Percentiles rank a stretch among this genome's conserved stretches.
Conservation (phyloP, 2,113 vertebrate species). For the Pelvicachromis taeniatus region DNA sequence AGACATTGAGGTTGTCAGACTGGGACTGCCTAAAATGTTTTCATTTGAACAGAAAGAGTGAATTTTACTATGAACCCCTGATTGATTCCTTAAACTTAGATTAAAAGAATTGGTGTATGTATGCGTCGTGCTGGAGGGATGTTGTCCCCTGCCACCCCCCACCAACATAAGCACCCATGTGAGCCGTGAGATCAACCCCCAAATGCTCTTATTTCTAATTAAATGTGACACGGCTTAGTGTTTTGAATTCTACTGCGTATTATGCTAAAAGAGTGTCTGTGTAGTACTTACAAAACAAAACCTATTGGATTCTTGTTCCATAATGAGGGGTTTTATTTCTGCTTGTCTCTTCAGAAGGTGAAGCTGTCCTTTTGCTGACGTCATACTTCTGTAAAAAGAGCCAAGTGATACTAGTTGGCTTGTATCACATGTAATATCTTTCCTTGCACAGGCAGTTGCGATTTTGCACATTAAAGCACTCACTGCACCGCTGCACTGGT, state of each 20-base stretch:
- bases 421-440: not conserved
- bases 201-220: slow-evolving; percentile 12
- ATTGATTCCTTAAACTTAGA: slow-evolving; percentile 25
- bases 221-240: not conserved
- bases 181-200: not conserved
- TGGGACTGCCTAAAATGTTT: not conserved
- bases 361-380: not conserved
- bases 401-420: not conserved
- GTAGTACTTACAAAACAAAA: not conserved
- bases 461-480: not conserved
- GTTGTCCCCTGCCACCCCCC: not conserved
- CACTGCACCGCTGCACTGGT: not conserved
- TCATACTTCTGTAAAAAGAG: not conserved
- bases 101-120: slow-evolving; percentile 8
- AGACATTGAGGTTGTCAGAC: not conserved
- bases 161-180: not conserved
- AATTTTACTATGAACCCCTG: not conserved
- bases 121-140: not conserved
- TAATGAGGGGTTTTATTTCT: not conserved
- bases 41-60: not conserved
- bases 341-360: not conserved
- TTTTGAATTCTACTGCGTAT: slow-evolving; percentile 2
- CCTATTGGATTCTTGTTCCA: not conserved
- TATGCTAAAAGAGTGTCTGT: not conserved
- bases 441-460: not conserved